Percentiles rank a stretch among this genome's conserved stretches.
phyloP scores from a whole-genome alignment of 2,113 vertebrate species.

The Rostratula benghalensis region DNA sequence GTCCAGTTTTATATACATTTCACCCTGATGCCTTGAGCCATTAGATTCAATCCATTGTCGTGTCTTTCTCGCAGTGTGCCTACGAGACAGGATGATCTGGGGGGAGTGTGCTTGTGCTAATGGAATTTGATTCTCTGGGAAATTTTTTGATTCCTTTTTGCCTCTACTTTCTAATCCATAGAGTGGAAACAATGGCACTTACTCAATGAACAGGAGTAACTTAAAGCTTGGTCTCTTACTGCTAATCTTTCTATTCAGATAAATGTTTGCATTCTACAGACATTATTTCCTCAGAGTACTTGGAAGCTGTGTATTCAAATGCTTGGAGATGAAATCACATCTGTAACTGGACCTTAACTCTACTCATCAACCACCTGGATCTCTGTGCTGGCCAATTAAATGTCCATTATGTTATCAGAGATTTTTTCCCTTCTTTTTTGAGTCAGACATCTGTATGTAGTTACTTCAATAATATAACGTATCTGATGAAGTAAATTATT shows the following conservation, averaged over 20 bases:
- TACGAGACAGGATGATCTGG: background rate
- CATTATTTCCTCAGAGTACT: background rate
- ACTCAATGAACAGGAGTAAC: background rate
- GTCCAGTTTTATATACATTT: background rate
- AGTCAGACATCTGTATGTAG: background rate
- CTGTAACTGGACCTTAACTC: background rate
- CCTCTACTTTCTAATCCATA: background rate
- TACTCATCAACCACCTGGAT: background rate
- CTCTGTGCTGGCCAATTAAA: background rate
- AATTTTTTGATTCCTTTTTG: background rate
- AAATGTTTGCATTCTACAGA: background rate
- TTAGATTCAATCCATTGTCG: background rate
- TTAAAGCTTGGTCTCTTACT: background rate
- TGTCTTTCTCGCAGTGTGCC: background rate
- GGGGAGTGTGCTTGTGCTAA: background rate
- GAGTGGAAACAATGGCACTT: background rate
- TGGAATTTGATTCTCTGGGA: background rate
- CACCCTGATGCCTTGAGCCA: background rate
- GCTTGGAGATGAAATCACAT: background rate
- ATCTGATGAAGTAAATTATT: background rate
- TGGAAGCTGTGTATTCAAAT: background rate
- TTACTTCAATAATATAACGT: background rate
- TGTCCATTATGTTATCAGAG: background rate
- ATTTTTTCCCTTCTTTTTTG: background rate
- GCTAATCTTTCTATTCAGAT: background rate